A percentile compares a stretch with the other conserved stretches of the same genome.
Conservation (phyloP, 2,888 invertebrate genomes). For the Cheilosia urbana region DNA sequence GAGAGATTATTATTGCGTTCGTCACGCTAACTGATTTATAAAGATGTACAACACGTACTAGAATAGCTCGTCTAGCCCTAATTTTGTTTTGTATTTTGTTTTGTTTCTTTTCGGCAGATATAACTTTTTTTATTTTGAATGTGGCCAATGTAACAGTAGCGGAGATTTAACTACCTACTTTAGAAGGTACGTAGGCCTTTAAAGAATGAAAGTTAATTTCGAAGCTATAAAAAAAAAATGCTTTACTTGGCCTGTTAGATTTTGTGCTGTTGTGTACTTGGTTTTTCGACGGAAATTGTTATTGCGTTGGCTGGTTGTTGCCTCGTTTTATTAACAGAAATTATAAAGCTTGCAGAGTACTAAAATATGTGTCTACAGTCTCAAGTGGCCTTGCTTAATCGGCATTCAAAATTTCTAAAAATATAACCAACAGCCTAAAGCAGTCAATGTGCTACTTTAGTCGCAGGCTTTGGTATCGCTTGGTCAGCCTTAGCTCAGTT, state of each 20-base stretch:
- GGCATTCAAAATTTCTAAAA: too few species aligned
- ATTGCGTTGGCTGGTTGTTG: not conserved
- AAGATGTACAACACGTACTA: constrained; percentile 17
- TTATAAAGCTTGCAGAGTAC: too few species aligned
- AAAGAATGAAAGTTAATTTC: not conserved
- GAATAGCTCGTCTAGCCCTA: constrained; percentile 9
- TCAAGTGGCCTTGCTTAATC: too few species aligned
- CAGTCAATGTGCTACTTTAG: too few species aligned
- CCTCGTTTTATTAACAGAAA: too few species aligned
- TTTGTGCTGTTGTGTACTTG: not conserved
- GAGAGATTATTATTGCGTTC: constrained; percentile 22
- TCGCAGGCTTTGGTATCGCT: too few species aligned
- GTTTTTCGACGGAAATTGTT: not conserved
- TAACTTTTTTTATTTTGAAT: not conserved
- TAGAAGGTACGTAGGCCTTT: not conserved
- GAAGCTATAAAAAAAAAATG: not conserved
- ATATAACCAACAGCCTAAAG: too few species aligned
- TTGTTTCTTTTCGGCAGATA: not conserved
- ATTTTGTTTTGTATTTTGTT: not conserved
- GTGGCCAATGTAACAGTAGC: constrained; percentile 13
- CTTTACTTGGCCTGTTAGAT: not conserved
- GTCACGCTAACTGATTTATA: constrained; percentile 31
- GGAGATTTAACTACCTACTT: not conserved
- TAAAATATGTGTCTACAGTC: too few species aligned
- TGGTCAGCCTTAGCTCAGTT: too few species aligned